phyloP scores from a whole-genome alignment of 2,113 vertebrate genomes.

The Dromiciops gliroides region DNA sequence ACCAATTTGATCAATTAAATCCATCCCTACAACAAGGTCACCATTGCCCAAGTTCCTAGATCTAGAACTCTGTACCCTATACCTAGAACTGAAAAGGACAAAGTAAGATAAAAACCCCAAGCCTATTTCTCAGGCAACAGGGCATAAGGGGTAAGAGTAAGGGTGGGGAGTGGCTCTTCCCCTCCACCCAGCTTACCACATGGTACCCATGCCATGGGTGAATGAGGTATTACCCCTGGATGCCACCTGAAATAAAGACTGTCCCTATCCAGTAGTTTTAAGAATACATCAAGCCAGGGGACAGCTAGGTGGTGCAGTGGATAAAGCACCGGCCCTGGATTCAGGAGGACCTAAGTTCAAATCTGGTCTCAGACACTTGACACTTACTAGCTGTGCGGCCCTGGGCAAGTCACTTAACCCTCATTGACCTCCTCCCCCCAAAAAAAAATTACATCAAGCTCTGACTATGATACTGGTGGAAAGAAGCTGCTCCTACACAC shows the following conservation, averaged over 20 bases:
- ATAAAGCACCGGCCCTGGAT: no score
- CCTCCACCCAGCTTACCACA: not conserved
- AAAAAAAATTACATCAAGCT: not conserved
- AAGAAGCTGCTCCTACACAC: not conserved
- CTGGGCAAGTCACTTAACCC: no score
- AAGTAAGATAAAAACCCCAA: not conserved
- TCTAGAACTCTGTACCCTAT: not conserved
- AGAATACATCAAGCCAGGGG: not conserved
- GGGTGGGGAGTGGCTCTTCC: not conserved
- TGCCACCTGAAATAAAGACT: not conserved
- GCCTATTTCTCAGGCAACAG: not conserved
- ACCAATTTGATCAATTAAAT: no score
- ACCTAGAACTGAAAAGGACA: not conserved
- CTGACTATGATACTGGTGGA: not conserved
- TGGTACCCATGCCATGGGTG: not conserved
- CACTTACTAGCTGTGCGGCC: no score
- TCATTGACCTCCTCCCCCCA: no score
- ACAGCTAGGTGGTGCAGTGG: no score
- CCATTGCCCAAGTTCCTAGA: not conserved
- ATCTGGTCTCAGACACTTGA: no score
- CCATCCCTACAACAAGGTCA: no score
- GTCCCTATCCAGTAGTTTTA: not conserved
- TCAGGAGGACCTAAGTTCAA: no score
- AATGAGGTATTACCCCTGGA: not conserved
- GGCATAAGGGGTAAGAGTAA: no score